Base-by-base conservation (phyloP, 2,113 vertebrate species). In the Notechis scutatus region DNA sequence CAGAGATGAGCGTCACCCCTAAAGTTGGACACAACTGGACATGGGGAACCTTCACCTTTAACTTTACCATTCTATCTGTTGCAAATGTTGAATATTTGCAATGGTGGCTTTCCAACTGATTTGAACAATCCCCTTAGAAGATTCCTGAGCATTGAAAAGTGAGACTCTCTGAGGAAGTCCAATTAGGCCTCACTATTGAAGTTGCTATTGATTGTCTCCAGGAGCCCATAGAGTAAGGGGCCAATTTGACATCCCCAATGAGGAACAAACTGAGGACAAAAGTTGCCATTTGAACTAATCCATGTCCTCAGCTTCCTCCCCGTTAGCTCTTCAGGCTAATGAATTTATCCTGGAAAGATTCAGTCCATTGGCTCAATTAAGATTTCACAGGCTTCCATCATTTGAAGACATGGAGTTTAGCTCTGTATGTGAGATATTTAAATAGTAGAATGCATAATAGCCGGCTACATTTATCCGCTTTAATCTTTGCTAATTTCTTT, bases 261-360 rank as follows among this genome's bases (percentile, higher is more conserved):
- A 61, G 91, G 87, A 52, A n/a, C 11, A 3, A n/a, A 15, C 18
- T 2, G 52, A 12, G 88, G 61, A 0, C 85, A n/a, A 56, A 10
- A 11, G 14, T 0, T 2, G 56, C 20, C n/a, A 56, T 86, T 0
- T 10, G 0, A 4, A 54, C 45, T 1, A 10, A 4, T 42, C 26
- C 12, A 23, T 0, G 0, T 42, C 26, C 29, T 92, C 34, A 8
- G 87, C 39, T 87, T 86, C 10, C 3, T 29, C 39, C 88, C 59
- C 4, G 20, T 54, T 93, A 23, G 92, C 56, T 90, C 50, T 59
- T 59, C 47, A 55, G 50, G 56, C 81, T 93, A 12, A 34, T 42
- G 23, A 45, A 93, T 42, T 50, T 20, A 7, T 34, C 52, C 8
- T 90, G 7, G 42, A 39, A 45, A 57, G 93, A 54, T 64, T 64